These are phyloP conservation scores for Sterna hirundo DNA, from an alignment of 2,113 vertebrate species.

Conservation along the genomic window DNA sequence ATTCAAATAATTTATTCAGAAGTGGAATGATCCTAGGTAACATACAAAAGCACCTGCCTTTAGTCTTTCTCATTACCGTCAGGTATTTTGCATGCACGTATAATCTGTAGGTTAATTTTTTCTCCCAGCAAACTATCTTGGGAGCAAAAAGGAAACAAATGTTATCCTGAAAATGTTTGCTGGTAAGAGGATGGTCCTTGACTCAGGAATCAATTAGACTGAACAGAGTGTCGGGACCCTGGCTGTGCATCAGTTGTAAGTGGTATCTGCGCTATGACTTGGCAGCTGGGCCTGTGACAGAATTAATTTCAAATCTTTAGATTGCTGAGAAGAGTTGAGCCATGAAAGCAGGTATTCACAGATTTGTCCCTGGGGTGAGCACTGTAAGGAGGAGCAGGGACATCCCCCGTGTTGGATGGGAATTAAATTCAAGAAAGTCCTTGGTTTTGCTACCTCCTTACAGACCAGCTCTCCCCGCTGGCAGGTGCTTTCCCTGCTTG, in stretches of 20 bases:
- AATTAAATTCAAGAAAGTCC: background rate
- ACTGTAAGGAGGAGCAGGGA: background rate
- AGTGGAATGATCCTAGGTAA: background rate
- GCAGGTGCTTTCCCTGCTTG: background rate
- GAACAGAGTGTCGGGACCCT: background rate
- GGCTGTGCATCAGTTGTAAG: background rate
- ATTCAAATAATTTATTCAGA: background rate
- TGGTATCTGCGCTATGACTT: background rate
- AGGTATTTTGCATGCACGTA: background rate
- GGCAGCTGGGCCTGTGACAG: background rate
- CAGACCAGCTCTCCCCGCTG: background rate
- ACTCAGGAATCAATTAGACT: background rate
- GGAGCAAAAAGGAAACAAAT: background rate
- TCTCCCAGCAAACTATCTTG: background rate
- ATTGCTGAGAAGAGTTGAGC: background rate
- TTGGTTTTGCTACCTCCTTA: background rate
- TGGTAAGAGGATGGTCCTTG: background rate
- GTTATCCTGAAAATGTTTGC: background rate
- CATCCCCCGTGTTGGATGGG: background rate
- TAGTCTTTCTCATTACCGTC: background rate
- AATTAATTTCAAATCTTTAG: background rate
- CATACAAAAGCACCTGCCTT: background rate
- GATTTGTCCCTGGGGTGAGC: background rate
- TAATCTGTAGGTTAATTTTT: background rate
- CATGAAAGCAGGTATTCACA: background rate